phyloP scores from a whole-genome alignment of 2,888 invertebrate species.

The Sphaerophoria taeniata region DNA sequence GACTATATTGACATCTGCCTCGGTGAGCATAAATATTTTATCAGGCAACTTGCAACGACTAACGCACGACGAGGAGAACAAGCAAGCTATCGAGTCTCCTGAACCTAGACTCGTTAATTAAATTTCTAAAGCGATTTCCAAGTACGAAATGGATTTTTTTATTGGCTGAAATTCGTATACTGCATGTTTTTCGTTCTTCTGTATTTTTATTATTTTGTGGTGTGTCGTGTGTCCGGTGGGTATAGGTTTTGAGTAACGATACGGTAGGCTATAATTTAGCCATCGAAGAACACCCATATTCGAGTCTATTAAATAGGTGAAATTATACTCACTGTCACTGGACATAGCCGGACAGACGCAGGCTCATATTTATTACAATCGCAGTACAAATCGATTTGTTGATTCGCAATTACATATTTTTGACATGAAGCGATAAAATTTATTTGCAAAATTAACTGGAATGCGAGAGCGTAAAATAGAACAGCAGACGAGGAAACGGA shows the following conservation, averaged over 20 bases:
- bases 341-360: not conserved
- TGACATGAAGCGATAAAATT: slow-evolving; percentile 33
- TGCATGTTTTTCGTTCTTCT: slow-evolving; percentile 1
- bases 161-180: not conserved
- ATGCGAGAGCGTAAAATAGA: not conserved
- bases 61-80: too few species aligned
- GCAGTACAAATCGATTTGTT: slow-evolving; percentile 53
- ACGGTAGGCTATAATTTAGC: slow-evolving; percentile 19
- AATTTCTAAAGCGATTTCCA: not conserved
- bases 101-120: not conserved
- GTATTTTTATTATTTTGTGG: not conserved
- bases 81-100: not conserved
- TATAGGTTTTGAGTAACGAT: not conserved
- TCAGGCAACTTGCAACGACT: not conserved
- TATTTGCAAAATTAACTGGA: slow-evolving; percentile 25
- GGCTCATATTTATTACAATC: slow-evolving; percentile 42
- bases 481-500: not conserved
- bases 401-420: slow-evolving; percentile 39
- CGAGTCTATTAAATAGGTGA: slow-evolving; percentile 9
- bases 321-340: slow-evolving; percentile 30
- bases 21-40: slow-evolving; percentile 26
- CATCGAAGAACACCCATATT: too few species aligned
- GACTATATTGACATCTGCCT: slow-evolving; percentile 24
- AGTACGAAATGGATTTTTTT: not conserved
- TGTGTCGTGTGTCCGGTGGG: not conserved